phyloP scores from a whole-genome alignment of 2,797 vertebrate species.

The Phataginus tetradactyla region DNA sequence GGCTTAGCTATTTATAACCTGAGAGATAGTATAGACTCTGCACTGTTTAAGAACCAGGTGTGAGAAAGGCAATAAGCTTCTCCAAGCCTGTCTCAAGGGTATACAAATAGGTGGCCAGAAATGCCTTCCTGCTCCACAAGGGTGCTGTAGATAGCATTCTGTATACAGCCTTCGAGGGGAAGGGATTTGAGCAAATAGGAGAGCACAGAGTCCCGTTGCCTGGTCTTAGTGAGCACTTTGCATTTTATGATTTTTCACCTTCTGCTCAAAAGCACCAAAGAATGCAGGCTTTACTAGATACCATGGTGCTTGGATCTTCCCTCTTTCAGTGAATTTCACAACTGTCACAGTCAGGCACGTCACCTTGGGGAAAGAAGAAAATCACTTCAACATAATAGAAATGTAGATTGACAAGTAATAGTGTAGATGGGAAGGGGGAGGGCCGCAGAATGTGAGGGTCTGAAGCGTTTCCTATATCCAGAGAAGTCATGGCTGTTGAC shows the following conservation, averaged over 20 bases:
- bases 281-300: background rate
- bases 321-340: background rate
- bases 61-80: background rate
- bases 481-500: no score
- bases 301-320: background rate
- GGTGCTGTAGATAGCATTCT: background rate
- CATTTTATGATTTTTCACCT: background rate
- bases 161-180: rapidly evolving
- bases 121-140: background rate
- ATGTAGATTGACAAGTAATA: background rate
- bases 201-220: rapidly evolving
- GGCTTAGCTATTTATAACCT: background rate
- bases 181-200: rapidly evolving
- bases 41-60: background rate
- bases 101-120: background rate
- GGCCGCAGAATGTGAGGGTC: background rate
- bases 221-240: background rate
- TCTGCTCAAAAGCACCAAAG: background rate
- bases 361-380: background rate
- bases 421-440: background rate
- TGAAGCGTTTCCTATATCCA: background rate
- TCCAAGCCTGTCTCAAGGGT: background rate
- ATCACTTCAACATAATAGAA: background rate
- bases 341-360: background rate
- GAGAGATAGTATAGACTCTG: background rate